phyloP scores from a whole-genome alignment of 2,888 invertebrate species.

The Macrophya annulata region DNA sequence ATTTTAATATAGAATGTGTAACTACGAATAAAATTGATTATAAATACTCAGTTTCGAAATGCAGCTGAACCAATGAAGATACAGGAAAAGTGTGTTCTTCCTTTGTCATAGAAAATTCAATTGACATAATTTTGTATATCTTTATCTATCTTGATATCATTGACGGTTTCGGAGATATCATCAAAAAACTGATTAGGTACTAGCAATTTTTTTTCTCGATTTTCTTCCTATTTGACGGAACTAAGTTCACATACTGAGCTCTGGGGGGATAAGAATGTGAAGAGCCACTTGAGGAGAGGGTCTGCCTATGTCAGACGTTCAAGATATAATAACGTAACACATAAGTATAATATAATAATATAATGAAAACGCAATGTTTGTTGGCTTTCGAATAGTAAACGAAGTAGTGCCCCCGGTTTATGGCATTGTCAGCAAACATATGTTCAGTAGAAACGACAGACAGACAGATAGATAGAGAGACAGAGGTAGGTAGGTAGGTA shows the following conservation, averaged over 20 bases:
- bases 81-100: not conserved
- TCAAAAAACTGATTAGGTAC: not conserved
- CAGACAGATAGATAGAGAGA: constrained; percentile 39
- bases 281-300: not conserved
- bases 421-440: constrained; percentile 69
- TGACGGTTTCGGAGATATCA: not conserved
- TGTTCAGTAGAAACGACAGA: constrained; percentile 62
- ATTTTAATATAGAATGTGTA: not conserved
- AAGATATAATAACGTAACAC: not conserved
- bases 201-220: not conserved
- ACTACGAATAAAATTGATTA: not conserved
- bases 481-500: constrained; percentile 23
- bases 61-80: too few species aligned
- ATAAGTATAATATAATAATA: not conserved
- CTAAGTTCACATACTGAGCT: not conserved
- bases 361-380: constrained; percentile 26
- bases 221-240: not conserved
- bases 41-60: not conserved
- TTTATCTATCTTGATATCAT: not conserved
- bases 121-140: not conserved
- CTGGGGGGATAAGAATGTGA: not conserved
- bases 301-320: not conserved
- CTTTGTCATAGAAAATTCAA: not conserved
- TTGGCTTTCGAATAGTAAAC: constrained; percentile 24
- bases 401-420: constrained; percentile 6